These are phyloP conservation scores for Anagrus nilaparvatae DNA, from an alignment of 1,140 invertebrate genomes.

Conservation along the genomic window DNA sequence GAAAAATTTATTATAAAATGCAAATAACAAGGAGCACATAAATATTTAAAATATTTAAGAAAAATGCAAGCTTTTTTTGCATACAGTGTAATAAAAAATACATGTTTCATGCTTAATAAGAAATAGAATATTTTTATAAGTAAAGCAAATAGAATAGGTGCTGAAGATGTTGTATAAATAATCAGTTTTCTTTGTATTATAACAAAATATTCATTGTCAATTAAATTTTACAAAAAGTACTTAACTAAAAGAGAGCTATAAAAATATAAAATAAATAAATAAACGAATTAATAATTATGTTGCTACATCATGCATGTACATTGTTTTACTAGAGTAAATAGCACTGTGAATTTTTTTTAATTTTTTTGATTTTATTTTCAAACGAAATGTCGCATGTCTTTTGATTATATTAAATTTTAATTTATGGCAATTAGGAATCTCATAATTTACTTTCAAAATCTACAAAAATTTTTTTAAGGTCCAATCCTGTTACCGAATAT, in stretches of 20 bases:
- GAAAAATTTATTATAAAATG: background rate
- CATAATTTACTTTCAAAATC: background rate
- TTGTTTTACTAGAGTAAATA: background rate
- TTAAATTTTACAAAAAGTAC: background rate
- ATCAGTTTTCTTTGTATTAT: background rate
- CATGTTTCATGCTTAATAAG: too few species aligned
- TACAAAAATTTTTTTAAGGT: background rate
- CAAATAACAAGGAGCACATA: background rate
- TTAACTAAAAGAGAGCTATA: too few species aligned
- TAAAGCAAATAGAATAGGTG: too few species aligned
- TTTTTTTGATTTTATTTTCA: background rate
- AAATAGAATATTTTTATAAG: too few species aligned
- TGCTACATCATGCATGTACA: background rate
- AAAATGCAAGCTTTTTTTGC: background rate
- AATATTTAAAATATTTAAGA: background rate
- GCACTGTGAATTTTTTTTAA: background rate
- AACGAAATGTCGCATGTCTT: background rate
- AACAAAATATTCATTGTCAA: background rate
- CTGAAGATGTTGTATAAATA: too few species aligned
- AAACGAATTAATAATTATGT: background rate
- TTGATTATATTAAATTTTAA: background rate
- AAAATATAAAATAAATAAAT: too few species aligned
- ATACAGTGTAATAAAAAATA: too few species aligned
- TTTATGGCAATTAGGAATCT: background rate
- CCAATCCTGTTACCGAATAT: background rate